These are phyloP conservation scores for Cheilosia scutellata DNA, from an alignment of 2,888 invertebrate genomes.

Conservation along the genomic window DNA sequence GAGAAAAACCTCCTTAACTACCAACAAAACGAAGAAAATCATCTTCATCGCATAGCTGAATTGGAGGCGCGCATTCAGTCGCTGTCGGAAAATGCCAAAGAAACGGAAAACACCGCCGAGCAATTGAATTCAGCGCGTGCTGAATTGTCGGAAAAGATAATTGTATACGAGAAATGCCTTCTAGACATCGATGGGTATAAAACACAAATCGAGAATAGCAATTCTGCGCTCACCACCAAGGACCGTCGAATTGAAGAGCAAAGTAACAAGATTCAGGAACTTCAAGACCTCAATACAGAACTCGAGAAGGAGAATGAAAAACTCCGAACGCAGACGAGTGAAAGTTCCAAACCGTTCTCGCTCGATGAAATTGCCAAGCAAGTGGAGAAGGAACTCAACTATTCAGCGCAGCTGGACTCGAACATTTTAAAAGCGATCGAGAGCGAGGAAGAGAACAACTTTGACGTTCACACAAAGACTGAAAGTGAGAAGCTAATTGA, in stretches of 20 bases:
- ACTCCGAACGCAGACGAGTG: constrained; percentile 79
- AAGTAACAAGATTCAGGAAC: constrained; percentile 77
- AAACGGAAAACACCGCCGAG: constrained; percentile 61
- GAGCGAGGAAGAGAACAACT: constrained; percentile 84
- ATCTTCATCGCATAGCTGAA: constrained; percentile 78
- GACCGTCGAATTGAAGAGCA: constrained; percentile 84
- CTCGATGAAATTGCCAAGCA: constrained; percentile 86
- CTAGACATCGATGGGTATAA: constrained; percentile 83
- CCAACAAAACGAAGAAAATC: constrained; percentile 79
- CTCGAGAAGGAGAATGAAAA: constrained; percentile 84
- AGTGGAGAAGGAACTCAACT: constrained; percentile 86
- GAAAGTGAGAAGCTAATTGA: constrained; percentile 81
- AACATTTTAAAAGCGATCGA: constrained; percentile 86
- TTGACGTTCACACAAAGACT: constrained; percentile 82
- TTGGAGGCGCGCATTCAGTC: constrained; percentile 80
- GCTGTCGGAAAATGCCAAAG: constrained; percentile 78
- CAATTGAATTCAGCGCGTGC: constrained; percentile 84
- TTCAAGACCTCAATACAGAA: constrained; percentile 85
- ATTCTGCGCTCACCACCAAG: constrained; percentile 86
- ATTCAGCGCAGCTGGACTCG: constrained; percentile 86
- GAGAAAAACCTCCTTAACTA: constrained; percentile 80
- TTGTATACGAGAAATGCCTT: constrained; percentile 83
- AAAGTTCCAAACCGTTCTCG: constrained; percentile 82
- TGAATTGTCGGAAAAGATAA: constrained; percentile 84
- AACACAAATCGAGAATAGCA: constrained; percentile 86